Base-by-base conservation (phyloP, 2,797 vertebrate species). In the Semaprochilodus insignis region DNA sequence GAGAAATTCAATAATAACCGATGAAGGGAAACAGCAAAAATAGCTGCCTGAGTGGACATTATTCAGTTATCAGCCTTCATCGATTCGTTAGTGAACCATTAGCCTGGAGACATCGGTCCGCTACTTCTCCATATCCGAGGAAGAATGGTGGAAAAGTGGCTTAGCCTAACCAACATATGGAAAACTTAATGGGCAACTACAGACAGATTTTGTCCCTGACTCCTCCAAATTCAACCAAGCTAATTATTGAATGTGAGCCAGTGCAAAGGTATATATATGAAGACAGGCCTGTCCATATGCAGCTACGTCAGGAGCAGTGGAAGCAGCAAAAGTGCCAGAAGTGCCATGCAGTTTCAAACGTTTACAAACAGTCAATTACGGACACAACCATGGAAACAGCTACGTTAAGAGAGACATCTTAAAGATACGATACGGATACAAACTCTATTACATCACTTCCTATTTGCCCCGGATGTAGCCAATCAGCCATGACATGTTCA, bases 171-270 rank as follows among this genome's bases (percentile, higher is more conserved):
- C 52, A 54, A 4, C 52, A 54, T 17, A 31, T 31, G 25, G 62
- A 65, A 31, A 65, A 40, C 5, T 40, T 40, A 36, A 34, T 21
- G 65, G 4, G 65, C 21, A 69, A 69, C 34, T 69, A 44, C 23
- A 21, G 21, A 44, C 21, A 31, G 1, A 34, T 66, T 36, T 16
- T n/a, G n/a, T n/a, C n/a, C n/a, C n/a, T n/a, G n/a, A n/a, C n/a
- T n/a, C n/a, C n/a, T n/a, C n/a, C n/a, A n/a, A n/a, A 1, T 66
- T 57, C 23, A 59, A 66, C 23, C 16, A 60, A 36, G 59, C 27
- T 63, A 74, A 59, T 14, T 67, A 44, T 19, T 34, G 60, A 79
- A 55, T 31, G 44, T 25, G 66, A 66, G 69, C 25, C 70, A 74
- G 81, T 81, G 77, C 52, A 55, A 57, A 52, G 51, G 36, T 2